Base-by-base conservation (phyloP, 1,140 invertebrate species). In the Nasonia longicornis region DNA sequence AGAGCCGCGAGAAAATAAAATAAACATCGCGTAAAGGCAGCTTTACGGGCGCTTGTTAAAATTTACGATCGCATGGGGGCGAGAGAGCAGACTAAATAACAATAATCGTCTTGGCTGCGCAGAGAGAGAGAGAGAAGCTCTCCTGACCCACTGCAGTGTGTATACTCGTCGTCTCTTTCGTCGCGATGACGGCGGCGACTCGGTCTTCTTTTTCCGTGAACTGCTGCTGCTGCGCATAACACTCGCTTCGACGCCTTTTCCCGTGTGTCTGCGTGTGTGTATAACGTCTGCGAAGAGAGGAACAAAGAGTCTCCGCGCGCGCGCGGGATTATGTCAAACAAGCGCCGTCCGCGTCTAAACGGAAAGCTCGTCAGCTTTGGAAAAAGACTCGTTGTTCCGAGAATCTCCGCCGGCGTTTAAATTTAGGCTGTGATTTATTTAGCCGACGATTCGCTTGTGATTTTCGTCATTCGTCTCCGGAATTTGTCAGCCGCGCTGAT, bases 21-120 rank as follows among this genome's bases (percentile, higher is more conserved):
- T 63, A 42, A 64, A 42, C 70, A 74, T 20, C 52, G n/a, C 2
- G 35, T 20, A 20, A 58, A 58, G 20, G 72, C 48, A 42, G 70
- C 67, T 78, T 78, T 71, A 78, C 77, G 77, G 35, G 26, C 69
- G 35, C 78, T 73, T 66, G 48, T 64, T 66, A 42, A 80, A 71
- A 80, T 64, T 73, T 73, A 73, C 58, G 78, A 80, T 66, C 69
- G 26, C 20, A n/a, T 58, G 20, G 29, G 52, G 63, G 73, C 10
- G 45, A 48, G 73, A 64, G 10, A 11, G 10, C 29, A 72, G 77
- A 52, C 48, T 71, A 72, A 70, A 72, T 58, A 70, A 63, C 69
- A 79, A 45, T 77, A 71, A 38, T 71, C 77, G 77, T 42, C 26
- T 7, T 64, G 3, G 67, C 35, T 16, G 52, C 16, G 26, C 14